A percentile compares a stretch with the other conserved stretches of the same genome.
Evolutionary conservation across 2,888 invertebrate genomes (phyloP).

Genomic region (Piscicola geometra): DNA sequence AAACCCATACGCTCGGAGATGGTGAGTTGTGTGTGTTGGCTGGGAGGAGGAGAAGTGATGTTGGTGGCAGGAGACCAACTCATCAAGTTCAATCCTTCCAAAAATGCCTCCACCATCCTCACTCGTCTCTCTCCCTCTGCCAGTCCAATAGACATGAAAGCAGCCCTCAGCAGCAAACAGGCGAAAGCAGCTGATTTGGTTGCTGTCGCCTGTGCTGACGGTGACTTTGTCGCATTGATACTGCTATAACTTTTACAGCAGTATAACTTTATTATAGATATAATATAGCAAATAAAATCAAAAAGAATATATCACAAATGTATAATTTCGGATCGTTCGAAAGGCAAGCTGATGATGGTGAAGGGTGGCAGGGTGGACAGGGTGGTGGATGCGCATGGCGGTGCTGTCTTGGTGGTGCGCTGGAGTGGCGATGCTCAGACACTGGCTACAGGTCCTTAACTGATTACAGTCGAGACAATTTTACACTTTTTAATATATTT

Average conservation of each 20-base stretch:
- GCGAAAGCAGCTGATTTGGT: background rate
- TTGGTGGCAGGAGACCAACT: conserved; percentile 7
- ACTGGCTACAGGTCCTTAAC: conserved; percentile 85
- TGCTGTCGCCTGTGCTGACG: conserved; percentile 1
- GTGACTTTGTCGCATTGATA: too few species aligned
- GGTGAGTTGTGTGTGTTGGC: conserved; percentile 4
- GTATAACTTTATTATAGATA: too few species aligned
- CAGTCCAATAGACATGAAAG: background rate
- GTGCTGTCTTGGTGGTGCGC: conserved; percentile 78
- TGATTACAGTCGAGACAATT: too few species aligned
- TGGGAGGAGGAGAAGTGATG: conserved; percentile 4
- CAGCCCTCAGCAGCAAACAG: background rate
- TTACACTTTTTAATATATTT: too few species aligned
- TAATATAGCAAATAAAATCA: too few species aligned
- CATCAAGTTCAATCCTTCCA: background rate
- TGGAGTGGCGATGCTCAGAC: conserved; percentile 95
- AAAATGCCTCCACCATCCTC: background rate
- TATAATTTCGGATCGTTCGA: too few species aligned
- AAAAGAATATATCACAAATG: too few species aligned
- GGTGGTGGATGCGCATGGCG: conserved; percentile 79
- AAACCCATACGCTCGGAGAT: background rate
- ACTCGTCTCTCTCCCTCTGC: background rate
- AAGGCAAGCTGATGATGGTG: conserved; percentile 69
- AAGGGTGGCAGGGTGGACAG: conserved; percentile 87
- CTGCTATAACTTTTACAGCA: too few species aligned